Evolutionary conservation across 1,140 invertebrate genomes (phyloP), one percentile per base, ranked within the genome.

Genomic region (Drosophila yakuba): DNA sequence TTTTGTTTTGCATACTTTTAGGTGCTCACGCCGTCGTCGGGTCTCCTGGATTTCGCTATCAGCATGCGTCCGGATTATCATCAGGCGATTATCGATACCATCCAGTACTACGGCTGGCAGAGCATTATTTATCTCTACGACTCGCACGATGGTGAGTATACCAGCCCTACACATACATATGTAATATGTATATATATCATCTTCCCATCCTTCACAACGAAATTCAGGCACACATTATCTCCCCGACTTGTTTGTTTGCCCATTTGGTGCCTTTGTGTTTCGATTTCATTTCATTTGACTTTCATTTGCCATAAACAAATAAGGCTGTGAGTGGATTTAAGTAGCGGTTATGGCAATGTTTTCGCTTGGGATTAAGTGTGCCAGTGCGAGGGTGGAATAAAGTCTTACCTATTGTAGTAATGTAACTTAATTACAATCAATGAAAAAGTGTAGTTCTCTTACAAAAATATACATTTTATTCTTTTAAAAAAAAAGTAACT

Each of bases 121-220:
- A 96, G 96, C 90, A 97, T 99, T 81, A 97, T 98, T 90, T 99
- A 98, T 93, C 94, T 99, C 60, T 99, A 98, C 92, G 97, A 98
- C 93, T 98, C 97, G 4, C 97, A 98, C 89, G 97, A 98, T 93
- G 98, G 98, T 98, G 94, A 96, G 96, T 95, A 32, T 8, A 32
- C 7, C 32, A 32, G 28, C 4, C 25, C 23, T 32, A 8, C 17
- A 17, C 0, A 17, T 17, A 17, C 17, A 17, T 17, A 17, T n/a
- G n/a, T n/a, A n/a, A n/a, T 17, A 17, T 17, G 17, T 17, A 17
- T 17, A 17, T 10, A 32, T 32, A 10, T 7, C 32, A 32, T 32
- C 25, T 3, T 15, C 23, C 45, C 12, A 32, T 7, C 23, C 55
- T 2, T 32, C 32, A 32, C 32, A 10, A 32, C 7, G 32, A 43